Base-by-base conservation (phyloP, 1,140 invertebrate genomes). In the Drosophila repletoides region DNA sequence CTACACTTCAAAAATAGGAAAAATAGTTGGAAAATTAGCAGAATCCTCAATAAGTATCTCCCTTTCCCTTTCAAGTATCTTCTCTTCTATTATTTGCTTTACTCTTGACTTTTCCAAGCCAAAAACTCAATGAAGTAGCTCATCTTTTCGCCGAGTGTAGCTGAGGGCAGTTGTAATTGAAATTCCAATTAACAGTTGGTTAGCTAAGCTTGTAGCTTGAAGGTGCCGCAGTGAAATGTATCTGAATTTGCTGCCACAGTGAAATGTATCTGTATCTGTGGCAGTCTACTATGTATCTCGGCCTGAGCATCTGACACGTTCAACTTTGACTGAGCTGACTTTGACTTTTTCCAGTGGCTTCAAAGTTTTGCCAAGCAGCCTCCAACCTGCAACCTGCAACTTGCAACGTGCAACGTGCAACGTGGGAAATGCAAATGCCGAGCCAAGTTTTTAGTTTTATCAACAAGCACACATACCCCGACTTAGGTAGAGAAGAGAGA, bases 341-440 rank as follows among this genome's bases (percentile, higher is more conserved):
- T 46, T 53, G 40, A 55, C 46, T 71, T 73, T n/a, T 49, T 60
- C 24, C 31, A 17, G 29, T 15, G 40, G 34, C 52, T 48, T 24
- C 12, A 12, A 60, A 63, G 17, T 65, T 81, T 75, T 49, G 31
- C 53, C 28, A n/a, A n/a, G n/a, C n/a, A n/a, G n/a, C n/a, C n/a
- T n/a, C n/a, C n/a, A n/a, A n/a, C n/a, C n/a, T n/a, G n/a, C n/a
- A n/a, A n/a, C n/a, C n/a, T n/a, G n/a, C n/a, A n/a, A n/a, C n/a
- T n/a, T n/a, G n/a, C n/a, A n/a, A n/a, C n/a, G n/a, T n/a, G n/a
- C n/a, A n/a, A 41, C 53, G 17, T 34, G 29, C 67, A 84, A 86
- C 80, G 80, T 86, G 80, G 76, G 80, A 86, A 86, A 80, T 76
- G 81, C 80, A 84, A 84, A 86, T 86, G 75, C 48, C 69, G 56